These are phyloP conservation scores for Dendronephthya gigantea DNA, from an alignment of 64 coral and sea anemone genomes.

Conservation along the genomic window DNA sequence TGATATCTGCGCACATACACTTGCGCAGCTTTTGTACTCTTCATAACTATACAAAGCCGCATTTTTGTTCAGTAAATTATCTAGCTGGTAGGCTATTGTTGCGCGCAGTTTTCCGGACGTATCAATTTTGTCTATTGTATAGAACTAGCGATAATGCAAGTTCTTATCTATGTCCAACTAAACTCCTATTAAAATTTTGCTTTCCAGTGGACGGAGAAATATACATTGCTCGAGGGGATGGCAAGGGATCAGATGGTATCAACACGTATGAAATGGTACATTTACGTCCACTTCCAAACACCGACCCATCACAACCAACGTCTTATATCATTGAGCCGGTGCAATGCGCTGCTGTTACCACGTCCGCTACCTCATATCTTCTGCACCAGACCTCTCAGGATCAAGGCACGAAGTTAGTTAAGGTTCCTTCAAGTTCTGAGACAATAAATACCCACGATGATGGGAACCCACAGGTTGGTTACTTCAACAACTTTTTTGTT, in stretches of 20 bases:
- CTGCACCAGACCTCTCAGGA: not conserved
- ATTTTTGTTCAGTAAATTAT: too few species aligned
- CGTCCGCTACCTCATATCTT: not conserved
- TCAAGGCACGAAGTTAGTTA: not conserved
- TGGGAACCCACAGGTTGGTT: not conserved
- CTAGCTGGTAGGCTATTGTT: too few species aligned
- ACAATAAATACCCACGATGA: not conserved
- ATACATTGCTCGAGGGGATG: not conserved
- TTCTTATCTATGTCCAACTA: too few species aligned
- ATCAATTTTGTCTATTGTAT: too few species aligned
- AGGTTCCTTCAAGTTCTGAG: not conserved
- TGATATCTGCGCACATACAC: too few species aligned
- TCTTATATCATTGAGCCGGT: constrained; percentile 5
- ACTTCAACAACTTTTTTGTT: too few species aligned
- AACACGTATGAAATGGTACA: constrained; percentile 10
- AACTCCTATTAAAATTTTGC: not conserved
- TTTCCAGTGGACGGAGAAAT: not conserved
- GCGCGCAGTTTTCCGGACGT: not conserved
- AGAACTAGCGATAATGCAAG: too few species aligned
- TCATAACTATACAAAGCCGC: too few species aligned
- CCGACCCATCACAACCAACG: not conserved
- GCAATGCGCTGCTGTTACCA: not conserved
- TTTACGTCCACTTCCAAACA: not conserved
- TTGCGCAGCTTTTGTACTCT: too few species aligned
- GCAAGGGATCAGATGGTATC: not conserved